phyloP scores from a whole-genome alignment of 2,797 vertebrate genomes.

The Eulemur mongoz region DNA sequence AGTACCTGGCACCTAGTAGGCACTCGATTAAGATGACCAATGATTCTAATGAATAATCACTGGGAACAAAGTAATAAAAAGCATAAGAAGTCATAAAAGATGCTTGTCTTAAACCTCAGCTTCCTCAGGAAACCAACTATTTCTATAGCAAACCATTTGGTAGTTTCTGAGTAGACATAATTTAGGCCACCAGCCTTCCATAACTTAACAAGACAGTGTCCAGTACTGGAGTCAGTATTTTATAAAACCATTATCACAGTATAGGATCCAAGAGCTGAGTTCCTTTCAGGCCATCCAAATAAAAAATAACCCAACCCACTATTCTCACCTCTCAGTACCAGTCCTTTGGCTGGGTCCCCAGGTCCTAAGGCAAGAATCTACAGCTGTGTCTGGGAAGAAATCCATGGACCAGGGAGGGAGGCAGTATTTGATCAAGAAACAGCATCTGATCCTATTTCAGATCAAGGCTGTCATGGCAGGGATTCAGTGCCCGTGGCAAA shows the following conservation, averaged over 20 bases:
- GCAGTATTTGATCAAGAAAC: conserved; percentile 1
- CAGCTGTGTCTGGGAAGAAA: not conserved
- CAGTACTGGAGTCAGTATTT: not conserved
- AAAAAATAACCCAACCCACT: not conserved
- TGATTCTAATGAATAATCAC: not conserved
- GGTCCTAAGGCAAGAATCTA: not conserved
- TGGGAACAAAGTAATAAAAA: not conserved
- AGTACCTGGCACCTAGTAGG: not conserved
- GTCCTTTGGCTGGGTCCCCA: not conserved
- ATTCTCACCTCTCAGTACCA: not conserved
- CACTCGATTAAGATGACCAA: not conserved
- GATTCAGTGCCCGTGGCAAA: not conserved
- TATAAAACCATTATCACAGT: not conserved
- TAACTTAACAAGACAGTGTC: not conserved
- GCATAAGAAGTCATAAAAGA: not conserved
- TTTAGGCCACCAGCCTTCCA: not conserved
- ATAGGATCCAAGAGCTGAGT: not conserved
- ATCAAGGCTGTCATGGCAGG: not conserved
- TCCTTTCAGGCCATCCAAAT: not conserved
- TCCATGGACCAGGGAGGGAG: not conserved
- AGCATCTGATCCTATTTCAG: conserved; percentile 15
- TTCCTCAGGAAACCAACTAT: conserved; percentile 4
- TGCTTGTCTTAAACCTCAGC: not conserved
- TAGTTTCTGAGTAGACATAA: not conserved
- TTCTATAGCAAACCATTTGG: not conserved